These are phyloP conservation scores for Podocnemis expansa DNA, from an alignment of 2,113 vertebrate genomes.

Conservation along the genomic window DNA sequence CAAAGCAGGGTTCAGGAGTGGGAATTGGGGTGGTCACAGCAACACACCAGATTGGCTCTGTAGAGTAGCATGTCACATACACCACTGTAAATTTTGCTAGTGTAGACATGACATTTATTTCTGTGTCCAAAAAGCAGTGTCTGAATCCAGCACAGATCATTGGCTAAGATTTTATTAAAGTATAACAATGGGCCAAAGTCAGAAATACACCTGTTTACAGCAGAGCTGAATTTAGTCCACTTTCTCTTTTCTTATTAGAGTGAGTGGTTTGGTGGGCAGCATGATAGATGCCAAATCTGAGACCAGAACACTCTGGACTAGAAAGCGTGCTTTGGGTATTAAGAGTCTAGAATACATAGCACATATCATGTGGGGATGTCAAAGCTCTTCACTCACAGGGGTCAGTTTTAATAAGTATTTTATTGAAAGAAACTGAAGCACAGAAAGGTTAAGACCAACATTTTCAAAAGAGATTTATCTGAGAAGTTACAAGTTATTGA, in stretches of 20 bases:
- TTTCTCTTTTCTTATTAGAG: background rate
- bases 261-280: background rate
- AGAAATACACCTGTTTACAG: background rate
- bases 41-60: no score
- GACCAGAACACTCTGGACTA: background rate
- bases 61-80: no score
- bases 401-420: background rate
- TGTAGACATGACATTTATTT: background rate
- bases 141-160: background rate
- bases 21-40: no score
- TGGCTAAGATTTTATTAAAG: background rate
- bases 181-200: background rate
- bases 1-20: no score
- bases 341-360: background rate
- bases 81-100: background rate
- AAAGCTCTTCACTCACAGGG: background rate
- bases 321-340: background rate
- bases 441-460: background rate
- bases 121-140: background rate
- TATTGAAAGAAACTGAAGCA: background rate
- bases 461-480: slow-evolving; percentile 8
- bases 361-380: background rate
- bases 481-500: background rate
- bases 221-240: background rate
- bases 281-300: background rate